phyloP scores from a whole-genome alignment of 2,888 invertebrate genomes.

The Acleris holmiana region DNA sequence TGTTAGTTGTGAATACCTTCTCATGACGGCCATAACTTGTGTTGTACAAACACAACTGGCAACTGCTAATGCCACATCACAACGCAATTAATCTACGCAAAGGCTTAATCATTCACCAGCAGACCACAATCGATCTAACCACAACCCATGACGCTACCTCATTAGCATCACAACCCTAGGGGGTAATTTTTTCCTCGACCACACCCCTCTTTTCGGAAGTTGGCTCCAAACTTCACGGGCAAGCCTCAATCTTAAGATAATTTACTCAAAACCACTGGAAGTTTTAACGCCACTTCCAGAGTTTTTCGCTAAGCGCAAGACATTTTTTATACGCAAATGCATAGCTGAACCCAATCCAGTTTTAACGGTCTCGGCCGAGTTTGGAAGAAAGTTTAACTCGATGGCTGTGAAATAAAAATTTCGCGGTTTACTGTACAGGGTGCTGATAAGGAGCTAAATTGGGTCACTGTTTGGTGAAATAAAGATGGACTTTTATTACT shows the following conservation, averaged over 20 bases:
- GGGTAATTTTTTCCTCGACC: slow-evolving; percentile 26
- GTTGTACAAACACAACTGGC: not conserved
- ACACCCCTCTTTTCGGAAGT: slow-evolving; percentile 20
- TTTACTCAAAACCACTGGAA: slow-evolving; percentile 59
- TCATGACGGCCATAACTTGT: too few species aligned
- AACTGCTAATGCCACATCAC: not conserved
- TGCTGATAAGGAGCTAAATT: slow-evolving; percentile 9
- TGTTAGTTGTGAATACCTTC: too few species aligned
- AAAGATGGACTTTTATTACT: too few species aligned
- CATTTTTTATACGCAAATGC: slow-evolving; percentile 42
- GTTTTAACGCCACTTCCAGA: slow-evolving; percentile 62
- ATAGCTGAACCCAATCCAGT: slow-evolving; percentile 18
- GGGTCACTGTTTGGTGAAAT: not conserved
- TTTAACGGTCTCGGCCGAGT: slow-evolving; percentile 14
- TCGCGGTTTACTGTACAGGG: slow-evolving; percentile 11
- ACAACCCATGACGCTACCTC: slow-evolving; percentile 23
- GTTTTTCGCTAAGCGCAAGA: slow-evolving; percentile 50
- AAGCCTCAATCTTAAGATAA: slow-evolving; percentile 61
- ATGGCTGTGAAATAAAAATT: slow-evolving; percentile 30
- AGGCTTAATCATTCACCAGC: not conserved
- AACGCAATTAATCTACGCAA: too few species aligned
- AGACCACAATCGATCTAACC: slow-evolving; percentile 16
- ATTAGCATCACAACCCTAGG: slow-evolving; percentile 27
- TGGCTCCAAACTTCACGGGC: slow-evolving; percentile 48
- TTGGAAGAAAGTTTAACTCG: slow-evolving; percentile 30